Conservation (phyloP, 2,113 vertebrate species). For the Phyllostomus hastatus region DNA sequence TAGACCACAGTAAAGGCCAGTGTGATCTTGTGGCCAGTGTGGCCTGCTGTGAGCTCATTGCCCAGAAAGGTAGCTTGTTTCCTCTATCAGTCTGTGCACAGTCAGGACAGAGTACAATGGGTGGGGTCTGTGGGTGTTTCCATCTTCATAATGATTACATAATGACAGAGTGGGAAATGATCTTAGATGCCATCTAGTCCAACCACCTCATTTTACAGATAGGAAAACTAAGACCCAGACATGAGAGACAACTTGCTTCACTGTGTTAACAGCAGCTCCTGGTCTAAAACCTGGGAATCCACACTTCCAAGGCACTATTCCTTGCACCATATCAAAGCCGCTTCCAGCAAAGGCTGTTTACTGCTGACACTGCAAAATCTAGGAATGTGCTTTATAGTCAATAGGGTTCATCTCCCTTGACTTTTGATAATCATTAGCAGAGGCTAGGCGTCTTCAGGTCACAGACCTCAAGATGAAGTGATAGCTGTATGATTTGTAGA, state of each 20-base stretch:
- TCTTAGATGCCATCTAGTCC: not conserved
- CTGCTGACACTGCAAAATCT: not conserved
- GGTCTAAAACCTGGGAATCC: not conserved
- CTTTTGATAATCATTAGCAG: not conserved
- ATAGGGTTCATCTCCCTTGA: not conserved
- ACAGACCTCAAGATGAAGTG: not conserved
- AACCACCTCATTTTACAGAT: not conserved
- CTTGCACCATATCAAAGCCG: not conserved
- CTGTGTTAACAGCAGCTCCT: not conserved
- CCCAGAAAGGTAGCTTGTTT: not conserved
- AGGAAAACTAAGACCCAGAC: not conserved
- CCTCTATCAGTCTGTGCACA: not conserved
- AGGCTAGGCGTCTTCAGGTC: not conserved
- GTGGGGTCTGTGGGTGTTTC: not conserved
- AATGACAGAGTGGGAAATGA: not conserved
- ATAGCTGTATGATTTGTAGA: not conserved
- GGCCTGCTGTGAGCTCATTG: not conserved
- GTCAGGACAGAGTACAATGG: not conserved
- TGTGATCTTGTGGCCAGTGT: not conserved
- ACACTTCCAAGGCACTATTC: not conserved
- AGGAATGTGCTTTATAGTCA: not conserved
- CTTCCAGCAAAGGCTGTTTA: not conserved
- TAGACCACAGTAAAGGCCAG: not conserved
- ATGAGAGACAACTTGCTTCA: not conserved
- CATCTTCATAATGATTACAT: not conserved